phyloP scores from a whole-genome alignment of 2,888 invertebrate species.

The Empis stercorea region DNA sequence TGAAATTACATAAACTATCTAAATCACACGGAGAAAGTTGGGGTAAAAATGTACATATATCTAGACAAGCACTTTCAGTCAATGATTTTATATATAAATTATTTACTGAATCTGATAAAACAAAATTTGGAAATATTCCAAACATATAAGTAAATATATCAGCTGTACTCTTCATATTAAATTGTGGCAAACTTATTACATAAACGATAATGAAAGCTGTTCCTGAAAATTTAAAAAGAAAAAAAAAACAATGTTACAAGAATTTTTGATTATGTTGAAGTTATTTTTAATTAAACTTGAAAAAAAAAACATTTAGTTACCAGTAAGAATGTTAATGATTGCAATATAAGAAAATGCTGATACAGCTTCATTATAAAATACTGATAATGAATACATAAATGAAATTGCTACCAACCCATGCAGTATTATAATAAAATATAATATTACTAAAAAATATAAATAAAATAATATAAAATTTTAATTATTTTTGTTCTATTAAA shows the following conservation, averaged over 20 bases:
- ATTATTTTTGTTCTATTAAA: background rate
- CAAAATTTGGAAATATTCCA: slow-evolving; percentile 58
- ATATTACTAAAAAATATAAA: slow-evolving; percentile 25
- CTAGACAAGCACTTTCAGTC: slow-evolving; percentile 9
- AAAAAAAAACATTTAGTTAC: slow-evolving; percentile 32
- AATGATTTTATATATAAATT: slow-evolving; percentile 27
- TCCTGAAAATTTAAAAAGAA: too few species aligned
- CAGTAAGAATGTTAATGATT: slow-evolving; percentile 58
- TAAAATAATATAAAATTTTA: background rate
- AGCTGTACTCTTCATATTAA: slow-evolving; percentile 47
- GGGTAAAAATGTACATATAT: background rate
- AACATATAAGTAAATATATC: slow-evolving; percentile 50
- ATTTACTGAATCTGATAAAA: slow-evolving; percentile 40
- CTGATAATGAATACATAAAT: slow-evolving; percentile 54
- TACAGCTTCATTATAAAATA: slow-evolving; percentile 57
- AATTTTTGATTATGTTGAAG: too few species aligned
- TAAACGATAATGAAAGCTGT: too few species aligned
- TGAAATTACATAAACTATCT: background rate
- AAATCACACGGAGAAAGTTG: background rate
- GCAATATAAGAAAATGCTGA: slow-evolving; percentile 62
- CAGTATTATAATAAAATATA: slow-evolving; percentile 49
- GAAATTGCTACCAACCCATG: slow-evolving; percentile 64
- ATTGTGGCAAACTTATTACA: slow-evolving; percentile 19
- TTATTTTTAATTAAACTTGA: too few species aligned
- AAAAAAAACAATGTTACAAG: too few species aligned